phyloP scores from a whole-genome alignment of 1,140 invertebrate species.

The Anoplophora glabripennis region DNA sequence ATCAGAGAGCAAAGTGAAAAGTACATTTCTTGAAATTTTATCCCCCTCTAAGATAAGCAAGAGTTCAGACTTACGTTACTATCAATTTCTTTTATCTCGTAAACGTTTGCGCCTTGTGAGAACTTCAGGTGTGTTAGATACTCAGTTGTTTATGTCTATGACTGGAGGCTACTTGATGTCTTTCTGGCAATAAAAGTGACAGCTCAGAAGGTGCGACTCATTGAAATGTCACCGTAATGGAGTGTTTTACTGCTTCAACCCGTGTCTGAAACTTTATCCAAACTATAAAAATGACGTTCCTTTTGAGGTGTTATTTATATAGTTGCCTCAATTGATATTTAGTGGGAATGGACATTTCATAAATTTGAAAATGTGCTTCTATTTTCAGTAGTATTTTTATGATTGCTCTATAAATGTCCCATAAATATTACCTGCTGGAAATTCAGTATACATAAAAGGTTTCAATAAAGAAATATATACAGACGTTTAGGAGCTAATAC shows the following conservation, averaged over 20 bases:
- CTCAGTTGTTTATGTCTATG: slow-evolving; percentile 32
- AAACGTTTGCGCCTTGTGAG: slow-evolving; percentile 12
- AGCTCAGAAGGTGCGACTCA: slow-evolving; percentile 38
- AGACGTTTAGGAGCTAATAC: too few species aligned
- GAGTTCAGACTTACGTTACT: too few species aligned
- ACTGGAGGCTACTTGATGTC: slow-evolving; percentile 42
- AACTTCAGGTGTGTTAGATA: slow-evolving; percentile 18
- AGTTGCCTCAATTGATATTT: not conserved
- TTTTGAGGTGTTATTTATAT: not conserved
- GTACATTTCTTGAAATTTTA: too few species aligned
- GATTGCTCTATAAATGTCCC: not conserved
- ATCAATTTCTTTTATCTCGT: too few species aligned
- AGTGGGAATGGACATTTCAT: not conserved
- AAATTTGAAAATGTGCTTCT: not conserved
- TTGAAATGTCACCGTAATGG: slow-evolving; percentile 44
- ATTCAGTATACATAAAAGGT: too few species aligned
- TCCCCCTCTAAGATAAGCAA: too few species aligned
- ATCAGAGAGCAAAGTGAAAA: too few species aligned
- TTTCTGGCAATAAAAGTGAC: slow-evolving; percentile 40
- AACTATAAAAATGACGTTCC: slow-evolving; percentile 23
- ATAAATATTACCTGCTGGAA: too few species aligned
- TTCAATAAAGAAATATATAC: too few species aligned
- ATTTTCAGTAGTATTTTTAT: not conserved
- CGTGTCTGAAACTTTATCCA: slow-evolving; percentile 38
- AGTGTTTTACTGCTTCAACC: slow-evolving; percentile 40